Base-by-base conservation (phyloP, 2,113 vertebrate species). In the Chiloscyllium plagiosum region DNA sequence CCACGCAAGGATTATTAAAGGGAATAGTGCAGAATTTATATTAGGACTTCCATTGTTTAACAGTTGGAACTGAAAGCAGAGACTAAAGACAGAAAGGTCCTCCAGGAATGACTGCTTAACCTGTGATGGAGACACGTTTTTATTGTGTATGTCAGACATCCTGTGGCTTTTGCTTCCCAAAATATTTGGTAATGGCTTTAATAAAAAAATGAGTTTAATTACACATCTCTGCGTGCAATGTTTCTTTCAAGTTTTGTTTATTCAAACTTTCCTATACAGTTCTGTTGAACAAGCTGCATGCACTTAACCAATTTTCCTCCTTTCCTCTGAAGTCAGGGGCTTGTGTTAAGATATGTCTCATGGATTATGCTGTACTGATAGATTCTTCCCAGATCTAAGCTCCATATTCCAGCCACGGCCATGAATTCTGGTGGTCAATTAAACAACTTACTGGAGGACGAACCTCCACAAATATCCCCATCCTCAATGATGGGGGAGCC, bases 191-290 rank as follows among this genome's bases (percentile, higher is more conserved):
- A 65, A 65, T n/a, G 26, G 37, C 33, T 65, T 65, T n/a, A 19
- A 65, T 65, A 29, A 61, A 61, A 92, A 65, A 7, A n/a, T 61
- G 52, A 92, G 56, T 4, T 61, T 65, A 29, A 65, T 65, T 92
- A n/a, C 87, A 65, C 29, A 65, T 19, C 52, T 65, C 52, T 65
- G 56, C 33, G n/a, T 33, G 33, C 33, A 6, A 17, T n/a, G 65
- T 92, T 92, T 92, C 12, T 65, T 92, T n/a, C 56, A 92, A 65
- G 87, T 33, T 92, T 29, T 61, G 50, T 65, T 92, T 65, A 93
- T 8, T 66, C 89, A 92, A 66, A 66, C 61, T 92, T 76, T 92
- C 29, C 56, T 66, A n/a, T 19, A 66, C 19, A 17, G 33, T 92
- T 61, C 89, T 92, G 29, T 61, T 90, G 33, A 65, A 90, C 87